Conservation (phyloP, 2,888 invertebrate species). For the Gibbula magus region DNA sequence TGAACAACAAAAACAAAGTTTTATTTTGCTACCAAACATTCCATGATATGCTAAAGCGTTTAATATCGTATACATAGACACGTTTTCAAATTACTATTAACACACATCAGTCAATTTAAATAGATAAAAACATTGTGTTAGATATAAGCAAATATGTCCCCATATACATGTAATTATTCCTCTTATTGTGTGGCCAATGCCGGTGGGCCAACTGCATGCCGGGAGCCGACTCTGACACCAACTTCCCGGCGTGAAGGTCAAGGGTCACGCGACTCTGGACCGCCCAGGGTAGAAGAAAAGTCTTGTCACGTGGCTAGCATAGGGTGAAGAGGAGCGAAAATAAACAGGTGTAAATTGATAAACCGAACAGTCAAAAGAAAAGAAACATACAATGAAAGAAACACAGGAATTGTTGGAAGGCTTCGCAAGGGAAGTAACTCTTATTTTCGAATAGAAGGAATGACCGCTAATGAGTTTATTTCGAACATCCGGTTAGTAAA, state of each 20-base stretch:
- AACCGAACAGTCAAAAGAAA: conserved; percentile 18
- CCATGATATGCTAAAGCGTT: too few relatives aligned
- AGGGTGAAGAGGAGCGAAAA: conserved; percentile 16
- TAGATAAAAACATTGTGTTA: too few relatives aligned
- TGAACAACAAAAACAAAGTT: too few relatives aligned
- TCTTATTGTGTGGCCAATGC: background rate
- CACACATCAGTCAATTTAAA: too few relatives aligned
- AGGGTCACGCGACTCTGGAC: background rate
- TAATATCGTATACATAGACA: too few relatives aligned
- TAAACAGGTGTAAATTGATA: conserved; percentile 21
- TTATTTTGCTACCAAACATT: too few relatives aligned
- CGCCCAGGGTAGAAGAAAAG: conserved; percentile 2
- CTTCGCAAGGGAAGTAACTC: background rate
- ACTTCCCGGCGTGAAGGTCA: conserved; percentile 12
- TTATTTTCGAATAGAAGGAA: background rate
- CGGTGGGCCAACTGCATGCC: background rate
- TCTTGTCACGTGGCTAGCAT: background rate
- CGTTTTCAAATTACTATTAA: too few relatives aligned
- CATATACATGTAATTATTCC: too few relatives aligned
- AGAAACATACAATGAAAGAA: conserved; percentile 19
- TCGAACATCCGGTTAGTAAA: background rate
- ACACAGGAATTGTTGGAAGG: conserved; percentile 11
- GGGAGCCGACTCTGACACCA: background rate
- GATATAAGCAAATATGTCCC: too few relatives aligned
- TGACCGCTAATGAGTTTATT: conserved; percentile 6